Base-by-base conservation (phyloP, 1,140 invertebrate species). In the Pararge aegeria region DNA sequence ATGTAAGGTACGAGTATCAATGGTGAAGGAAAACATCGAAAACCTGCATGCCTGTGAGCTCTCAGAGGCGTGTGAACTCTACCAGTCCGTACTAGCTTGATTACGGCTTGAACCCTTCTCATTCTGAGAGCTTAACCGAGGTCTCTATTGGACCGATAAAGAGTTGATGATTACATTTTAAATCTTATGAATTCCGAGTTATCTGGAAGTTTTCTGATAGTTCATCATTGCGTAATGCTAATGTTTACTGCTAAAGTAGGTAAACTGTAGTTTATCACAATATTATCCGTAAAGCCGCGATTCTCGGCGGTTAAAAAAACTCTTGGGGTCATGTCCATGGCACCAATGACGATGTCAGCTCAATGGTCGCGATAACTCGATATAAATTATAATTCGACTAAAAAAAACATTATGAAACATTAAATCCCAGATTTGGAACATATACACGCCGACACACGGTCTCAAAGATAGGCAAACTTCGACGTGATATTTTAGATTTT, bases 381-480 rank as follows among this genome's bases (percentile, higher is more conserved):
- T 61, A 56, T n/a, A n/a, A n/a, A n/a, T n/a, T n/a, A 71, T 66
- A 70, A 76, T 60, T 67, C 66, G 59, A 64, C 65, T 61, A 46
- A 69, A 61, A 52, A 75, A 66, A 78, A 70, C 52, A 73, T 59
- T 71, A 75, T 24, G n/a, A 34, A 34, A 34, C 30, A 46, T 20
- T 46, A 46, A 46, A 78, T 78, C 70, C n/a, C 71, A 64, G 63
- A 72, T 72, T 73, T 66, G 50, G 61, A 34, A 48, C 53, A 12
- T 21, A 57, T 3, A 24, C 15, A 42, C 38, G 42, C 16, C 5
- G 19, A 46, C 10, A 44, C 40, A 42, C 19, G 20, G 29, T 38
- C 38, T 38, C 54, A 48, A 46, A 20, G 50, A 37, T 38, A 6
- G 44, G 44, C 1, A 21, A 20, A 48, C 19, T 12, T n/a, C n/a